Percentiles rank a stretch among this genome's conserved stretches.
These are phyloP conservation scores for Philereme transversata DNA, from an alignment of 2,888 invertebrate genomes.

Conservation along the genomic window DNA sequence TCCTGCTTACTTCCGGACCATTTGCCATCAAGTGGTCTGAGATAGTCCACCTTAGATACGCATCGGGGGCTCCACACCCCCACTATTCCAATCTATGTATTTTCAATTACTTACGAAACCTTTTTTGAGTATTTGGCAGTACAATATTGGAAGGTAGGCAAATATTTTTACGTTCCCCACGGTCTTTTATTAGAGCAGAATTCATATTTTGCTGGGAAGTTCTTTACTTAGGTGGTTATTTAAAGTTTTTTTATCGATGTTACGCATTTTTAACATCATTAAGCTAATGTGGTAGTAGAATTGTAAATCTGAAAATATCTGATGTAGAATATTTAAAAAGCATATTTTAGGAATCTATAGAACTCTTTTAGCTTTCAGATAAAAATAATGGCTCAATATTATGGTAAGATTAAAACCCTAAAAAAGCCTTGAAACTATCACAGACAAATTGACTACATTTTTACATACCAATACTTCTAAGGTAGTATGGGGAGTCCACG, in stretches of 20 bases:
- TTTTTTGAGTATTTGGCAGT: constrained; percentile 39
- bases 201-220: constrained; percentile 17
- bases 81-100: constrained; percentile 63
- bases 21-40: constrained; percentile 77
- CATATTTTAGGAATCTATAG: no score
- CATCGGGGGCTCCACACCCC: constrained; percentile 55
- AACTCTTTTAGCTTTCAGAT: no score
- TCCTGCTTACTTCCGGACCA: constrained; percentile 74
- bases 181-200: constrained; percentile 16
- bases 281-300: constrained; percentile 1
- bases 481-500: background rate
- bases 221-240: constrained; percentile 20
- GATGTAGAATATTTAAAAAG: no score
- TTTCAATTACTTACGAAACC: constrained; percentile 66
- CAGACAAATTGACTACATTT: no score
- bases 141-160: constrained; percentile 20
- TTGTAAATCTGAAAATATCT: background rate
- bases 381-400: no score
- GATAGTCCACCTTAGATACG: constrained; percentile 79
- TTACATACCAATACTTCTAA: background rate
- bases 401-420: no score
- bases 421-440: no score
- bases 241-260: constrained; percentile 20
- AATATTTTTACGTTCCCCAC: constrained; percentile 21
- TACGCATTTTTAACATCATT: constrained; percentile 7